A percentile compares a stretch with the other conserved stretches of the same genome.
These are phyloP conservation scores for Zaprionus lachaisei DNA, from an alignment of 1,140 invertebrate species.

Conservation along the genomic window DNA sequence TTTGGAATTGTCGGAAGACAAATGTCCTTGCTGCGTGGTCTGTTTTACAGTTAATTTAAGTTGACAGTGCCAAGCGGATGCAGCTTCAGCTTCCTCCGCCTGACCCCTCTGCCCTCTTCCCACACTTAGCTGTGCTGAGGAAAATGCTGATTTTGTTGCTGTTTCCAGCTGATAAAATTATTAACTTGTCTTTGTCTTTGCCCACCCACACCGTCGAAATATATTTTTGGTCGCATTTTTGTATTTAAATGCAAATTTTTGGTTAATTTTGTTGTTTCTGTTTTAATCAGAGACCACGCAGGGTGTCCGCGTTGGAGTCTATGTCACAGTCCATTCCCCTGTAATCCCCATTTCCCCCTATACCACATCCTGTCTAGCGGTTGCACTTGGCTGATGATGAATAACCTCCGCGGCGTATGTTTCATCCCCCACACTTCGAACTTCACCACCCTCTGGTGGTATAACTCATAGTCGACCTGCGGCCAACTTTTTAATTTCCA, in stretches of 20 bases:
- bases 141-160: slow-evolving; percentile 83
- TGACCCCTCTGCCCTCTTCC: not conserved
- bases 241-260: slow-evolving; percentile 82
- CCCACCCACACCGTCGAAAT: not conserved
- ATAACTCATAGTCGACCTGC: slow-evolving; percentile 20
- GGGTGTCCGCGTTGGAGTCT: slow-evolving; percentile 1
- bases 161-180: slow-evolving; percentile 83
- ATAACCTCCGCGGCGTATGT: slow-evolving; percentile 70
- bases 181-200: slow-evolving; percentile 72
- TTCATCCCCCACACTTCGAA: not conserved
- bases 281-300: slow-evolving; percentile 68
- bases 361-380: slow-evolving; percentile 51
- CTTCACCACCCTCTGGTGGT: too few relatives aligned
- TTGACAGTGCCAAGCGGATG: slow-evolving; percentile 68
- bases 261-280: slow-evolving; percentile 80
- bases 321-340: not conserved
- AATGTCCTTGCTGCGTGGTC: slow-evolving; percentile 82
- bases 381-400: slow-evolving; percentile 77
- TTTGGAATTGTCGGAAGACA: slow-evolving; percentile 60
- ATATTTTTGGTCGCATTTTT: slow-evolving; percentile 53
- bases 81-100: slow-evolving; percentile 21
- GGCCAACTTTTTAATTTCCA: slow-evolving; percentile 51
- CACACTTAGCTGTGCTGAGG: slow-evolving; percentile 23
- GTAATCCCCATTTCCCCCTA: not conserved
- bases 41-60: slow-evolving; percentile 83